Evolutionary conservation across 1,140 invertebrate genomes (phyloP), one percentile per base, ranked within the genome.

Genomic region (Camponotus floridanus): DNA sequence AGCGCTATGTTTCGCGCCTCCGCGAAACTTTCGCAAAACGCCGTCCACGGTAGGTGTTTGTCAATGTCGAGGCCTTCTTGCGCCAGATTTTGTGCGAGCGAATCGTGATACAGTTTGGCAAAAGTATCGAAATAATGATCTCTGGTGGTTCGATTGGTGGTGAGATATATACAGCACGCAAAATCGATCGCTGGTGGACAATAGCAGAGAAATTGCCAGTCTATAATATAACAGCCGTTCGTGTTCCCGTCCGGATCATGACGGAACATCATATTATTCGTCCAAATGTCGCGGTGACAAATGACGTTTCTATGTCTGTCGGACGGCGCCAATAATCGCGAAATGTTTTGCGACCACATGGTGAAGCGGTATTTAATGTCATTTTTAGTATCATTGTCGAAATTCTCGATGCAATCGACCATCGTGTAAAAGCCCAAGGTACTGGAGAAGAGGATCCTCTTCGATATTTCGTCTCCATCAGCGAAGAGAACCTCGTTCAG

Each of bases 231-330:
- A 7, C 95, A 95, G 13, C 91, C 88, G 1, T 93, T 78, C 2
- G 92, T n/a, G 6, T 91, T 90, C 0, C 90, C 93, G 76, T 91
- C 88, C 7, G 92, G 87, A 0, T 94, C 91, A 76, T 94, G 93
- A 91, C 96, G 96, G 78, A 96, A 96, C 93, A 97, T 94, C 48
- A 96, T 95, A 90, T 97, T 97, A 71, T 96, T 96, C 3, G 95
- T 87, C 96, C 96, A 97, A 39, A 96, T 86, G 89, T 97, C 96
- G 1, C 96, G 96, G 68, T 97, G 96, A 86, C 95, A 95, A 0
- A 96, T 86, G 0, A 96, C 96, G 33, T 95, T 93, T 33, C 95
- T 92, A 70, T 94, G 95, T 61, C 94, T 94, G 0, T 86, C 67
- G 3, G 95, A 96, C 1, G 95, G 93, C 67, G 93, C 94, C 61